Evolutionary conservation across 2,888 invertebrate genomes (phyloP), one percentile per base, ranked within the genome.

Genomic region (Xestia xanthographa): DNA sequence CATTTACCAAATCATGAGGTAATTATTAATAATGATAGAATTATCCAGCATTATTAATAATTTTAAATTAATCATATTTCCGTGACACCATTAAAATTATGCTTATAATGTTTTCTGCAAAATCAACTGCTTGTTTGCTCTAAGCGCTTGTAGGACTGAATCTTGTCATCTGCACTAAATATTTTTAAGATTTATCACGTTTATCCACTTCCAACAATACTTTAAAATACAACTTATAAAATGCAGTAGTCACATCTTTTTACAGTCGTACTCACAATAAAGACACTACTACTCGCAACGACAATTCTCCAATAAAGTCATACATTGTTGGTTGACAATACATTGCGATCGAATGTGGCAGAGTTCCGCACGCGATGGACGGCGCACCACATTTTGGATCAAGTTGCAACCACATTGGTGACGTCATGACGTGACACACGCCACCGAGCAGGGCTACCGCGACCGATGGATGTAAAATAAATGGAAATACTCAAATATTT

Each of bases 311-410:
- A 50, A 48, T 73, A 72, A 69, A 73, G 45, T 66, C 34, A 17
- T 75, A 67, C 65, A 75, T 72, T 79, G 72, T 67, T 67, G 45
- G 48, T 45, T 50, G 41, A 58, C 60, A 70, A 71, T 72, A 50
- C 62, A 66, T 63, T 22, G 20, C 14, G 45, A 62, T 68, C 34
- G 62, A 63, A 62, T 67, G 22, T 48, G n/a, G 17, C 41, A 48
- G 29, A 48, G 65, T 67, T 58, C 62, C 45, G 50, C 67, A 71
- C 60, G 67, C 56, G 58, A 79, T 58, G 74, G n/a, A 62, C 26
- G 66, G 50, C 66, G 34, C 48, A 69, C 53, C 38, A 70, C 75
- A 85, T 81, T 84, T 86, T 77, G 72, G 38, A 75, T 71, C 65
- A 69, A 29, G 41, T 26, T 56, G 34, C 48, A 63, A 70, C 77